Percentiles rank a stretch among this genome's conserved stretches.
phyloP scores from a whole-genome alignment of 2,797 vertebrate species.

The Triplophysa bombifrons region DNA sequence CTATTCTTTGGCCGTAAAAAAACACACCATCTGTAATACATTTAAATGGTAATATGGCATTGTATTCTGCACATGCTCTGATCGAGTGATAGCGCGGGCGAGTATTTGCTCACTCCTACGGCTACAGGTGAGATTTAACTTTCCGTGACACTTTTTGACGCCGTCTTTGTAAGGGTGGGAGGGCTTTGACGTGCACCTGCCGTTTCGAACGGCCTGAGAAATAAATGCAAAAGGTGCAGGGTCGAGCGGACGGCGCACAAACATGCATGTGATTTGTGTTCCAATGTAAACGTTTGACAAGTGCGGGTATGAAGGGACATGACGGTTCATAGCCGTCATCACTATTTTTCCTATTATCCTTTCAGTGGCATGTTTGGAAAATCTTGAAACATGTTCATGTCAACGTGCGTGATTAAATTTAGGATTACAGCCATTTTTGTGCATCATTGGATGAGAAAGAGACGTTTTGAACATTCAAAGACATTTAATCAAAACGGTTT shows the following conservation, averaged over 20 bases:
- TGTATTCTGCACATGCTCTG: slow-evolving; percentile 16
- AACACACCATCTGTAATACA: slow-evolving; percentile 31
- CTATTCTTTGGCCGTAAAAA: not conserved
- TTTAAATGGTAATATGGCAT: slow-evolving; percentile 18
- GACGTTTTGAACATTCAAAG: not conserved
- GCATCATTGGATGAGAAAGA: not conserved
- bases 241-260: slow-evolving; percentile 1
- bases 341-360: not conserved
- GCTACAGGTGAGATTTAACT: slow-evolving; percentile 30
- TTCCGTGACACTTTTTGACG: slow-evolving; percentile 24
- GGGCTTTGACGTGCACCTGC: slow-evolving; percentile 34
- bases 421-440: not conserved
- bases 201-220: slow-evolving; percentile 9
- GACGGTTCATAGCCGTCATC: not conserved
- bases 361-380: not conserved
- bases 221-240: slow-evolving; percentile 9
- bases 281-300: slow-evolving; percentile 43
- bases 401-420: not conserved
- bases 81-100: slow-evolving; percentile 21
- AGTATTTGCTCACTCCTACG: slow-evolving; percentile 28
- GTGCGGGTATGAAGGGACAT: not conserved
- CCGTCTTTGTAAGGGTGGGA: slow-evolving; percentile 29
- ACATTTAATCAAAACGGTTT: not conserved
- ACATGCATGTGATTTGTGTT: slow-evolving; percentile 34
- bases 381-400: not conserved